Evolutionary conservation across 2,797 vertebrate species (phyloP), one percentile per base, ranked within the genome.

Genomic region (Catostomus latipinnis): DNA sequence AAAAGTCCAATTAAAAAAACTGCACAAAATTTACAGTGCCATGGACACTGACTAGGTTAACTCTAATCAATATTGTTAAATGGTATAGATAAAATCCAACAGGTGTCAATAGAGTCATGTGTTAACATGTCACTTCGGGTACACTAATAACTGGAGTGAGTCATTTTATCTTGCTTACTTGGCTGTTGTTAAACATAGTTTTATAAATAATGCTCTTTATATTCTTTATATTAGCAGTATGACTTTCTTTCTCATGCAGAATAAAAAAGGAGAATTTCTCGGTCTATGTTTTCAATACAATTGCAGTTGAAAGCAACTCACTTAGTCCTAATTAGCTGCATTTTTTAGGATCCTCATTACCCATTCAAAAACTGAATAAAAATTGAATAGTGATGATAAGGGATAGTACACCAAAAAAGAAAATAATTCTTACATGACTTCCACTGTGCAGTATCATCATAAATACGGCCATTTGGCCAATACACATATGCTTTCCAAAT

Each of bases 51-150:
- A 45, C 60, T 78, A 67, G 13, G 12, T 53, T 75, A 74, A 54
- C 58, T 49, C 45, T 56, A 67, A 45, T 75, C 61, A 43, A 76
- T 78, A 72, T 18, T 14, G 12, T 75, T 58, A 66, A 75, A 71
- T 66, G 60, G 53, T 76, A 57, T 48, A 72, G 18, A 58, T 76
- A 57, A 71, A 78, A 71, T 49, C 45, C 46, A 65, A 8, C 45
- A 46, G 71, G 8, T 45, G 14, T 69, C 65, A 60, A 67, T 74
- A n/a, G 69, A 80, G n/a, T 14, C 48, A 68, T 14, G 34, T 56
- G 52, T 66, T 61, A 68, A 58, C 13, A 80, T 61, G 78, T 43
- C 71, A 6, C 9, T n/a, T 60, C 12, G 34, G n/a, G n/a, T 11
- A 34, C 34, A 34, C 34, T 34, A 58, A 58, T 48, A 76, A 58